Evolutionary conservation across 2,888 invertebrate species (phyloP), one percentile per base, ranked within the genome.

Genomic region (Caenorhabditis auriculariae): DNA sequence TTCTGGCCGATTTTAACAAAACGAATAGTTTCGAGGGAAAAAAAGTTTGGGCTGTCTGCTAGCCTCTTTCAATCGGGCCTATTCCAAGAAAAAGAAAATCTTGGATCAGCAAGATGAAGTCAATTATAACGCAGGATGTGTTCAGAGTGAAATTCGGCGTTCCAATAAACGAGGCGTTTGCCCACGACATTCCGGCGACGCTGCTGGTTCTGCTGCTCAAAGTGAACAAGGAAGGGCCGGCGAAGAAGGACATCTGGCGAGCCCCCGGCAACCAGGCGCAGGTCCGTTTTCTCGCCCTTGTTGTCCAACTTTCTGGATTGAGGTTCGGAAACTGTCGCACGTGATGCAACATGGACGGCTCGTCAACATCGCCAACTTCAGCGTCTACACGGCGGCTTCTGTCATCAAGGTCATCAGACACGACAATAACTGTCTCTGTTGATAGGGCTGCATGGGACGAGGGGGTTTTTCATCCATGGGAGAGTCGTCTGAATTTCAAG

Each of bases 341-440:
- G 71, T 81, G 26, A 82, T 82, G 82, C 82, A 82, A 49, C 78
- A 82, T 60, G 82, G 82, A 6, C 62, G 82, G 24, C 69, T 82
- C 17, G 81, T 82, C 21, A 82, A 82, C 62, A 82, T 82, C 45
- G 78, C 81, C 82, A 92, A 93, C 83, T 93, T 91, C 84, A 92
- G 91, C 66, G 93, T 95, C 64, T 94, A 95, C 84, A 96, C 96
- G 26, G 93, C 96, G 80, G 95, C 96, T 57, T 94, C 94, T 84
- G 95, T 96, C 60, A 87, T 96, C 66, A 96, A 96, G 82, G 85
- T 85, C n/a, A n/a, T n/a, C n/a, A n/a, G n/a, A n/a, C n/a, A n/a
- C n/a, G n/a, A n/a, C n/a, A n/a, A n/a, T n/a, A n/a, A n/a, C n/a
- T n/a, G n/a, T n/a, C n/a, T n/a, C n/a, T n/a, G n/a, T n/a, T n/a